phyloP scores from a whole-genome alignment of 1,140 invertebrate species.

The Drosophila lowei region DNA sequence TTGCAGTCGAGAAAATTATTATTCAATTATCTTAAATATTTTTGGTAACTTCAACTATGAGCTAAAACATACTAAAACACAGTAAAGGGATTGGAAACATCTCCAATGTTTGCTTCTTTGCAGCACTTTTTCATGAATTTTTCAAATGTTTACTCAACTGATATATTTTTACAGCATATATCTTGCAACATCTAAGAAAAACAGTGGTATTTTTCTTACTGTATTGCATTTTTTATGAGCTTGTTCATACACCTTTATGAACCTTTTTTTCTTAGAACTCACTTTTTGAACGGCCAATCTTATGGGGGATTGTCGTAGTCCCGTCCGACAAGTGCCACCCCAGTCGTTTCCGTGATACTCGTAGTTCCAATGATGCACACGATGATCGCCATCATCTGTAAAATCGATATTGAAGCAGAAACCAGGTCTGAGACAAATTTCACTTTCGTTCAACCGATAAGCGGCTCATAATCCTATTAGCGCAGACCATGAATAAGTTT shows the following conservation, averaged over 20 bases:
- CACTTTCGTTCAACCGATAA: slow-evolving; percentile 41
- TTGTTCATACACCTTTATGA: background rate
- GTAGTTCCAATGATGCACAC: slow-evolving; percentile 41
- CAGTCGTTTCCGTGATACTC: slow-evolving; percentile 35
- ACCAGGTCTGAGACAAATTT: slow-evolving; percentile 21
- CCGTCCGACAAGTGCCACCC: slow-evolving; percentile 36
- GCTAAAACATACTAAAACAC: too few species aligned
- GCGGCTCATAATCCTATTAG: slow-evolving; percentile 48
- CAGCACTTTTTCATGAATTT: too few species aligned
- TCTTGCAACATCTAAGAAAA: too few species aligned
- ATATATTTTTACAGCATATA: too few species aligned
- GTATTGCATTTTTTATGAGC: background rate
- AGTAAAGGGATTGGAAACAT: too few species aligned
- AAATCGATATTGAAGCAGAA: slow-evolving; percentile 26
- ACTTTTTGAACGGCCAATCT: slow-evolving; percentile 36
- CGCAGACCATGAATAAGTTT: slow-evolving; percentile 34
- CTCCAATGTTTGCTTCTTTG: too few species aligned
- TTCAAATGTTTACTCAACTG: too few species aligned
- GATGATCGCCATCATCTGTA: slow-evolving; percentile 39
- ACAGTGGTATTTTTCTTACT: too few species aligned
- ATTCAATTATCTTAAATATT: too few species aligned
- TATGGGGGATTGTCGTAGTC: slow-evolving; percentile 50
- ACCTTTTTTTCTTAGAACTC: slow-evolving; percentile 2
- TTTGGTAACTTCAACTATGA: too few species aligned
- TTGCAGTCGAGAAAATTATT: background rate